Evolutionary conservation across 1,140 invertebrate species (phyloP), one percentile per base, ranked within the genome.

Genomic region (Drepana arcuata): DNA sequence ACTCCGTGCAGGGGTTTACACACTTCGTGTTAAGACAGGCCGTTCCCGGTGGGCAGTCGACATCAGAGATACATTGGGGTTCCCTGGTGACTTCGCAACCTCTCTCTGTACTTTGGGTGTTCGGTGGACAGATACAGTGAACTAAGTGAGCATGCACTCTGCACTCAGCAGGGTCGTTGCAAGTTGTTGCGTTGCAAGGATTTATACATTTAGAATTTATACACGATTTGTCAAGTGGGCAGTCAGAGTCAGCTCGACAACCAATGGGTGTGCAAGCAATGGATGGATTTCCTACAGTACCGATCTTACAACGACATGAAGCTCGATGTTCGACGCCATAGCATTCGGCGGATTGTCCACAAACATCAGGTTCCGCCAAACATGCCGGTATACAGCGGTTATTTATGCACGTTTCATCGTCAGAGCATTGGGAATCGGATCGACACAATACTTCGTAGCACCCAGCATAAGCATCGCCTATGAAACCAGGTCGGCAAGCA

Each of bases 21-120:
- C 95, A 97, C 43, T 90, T 87, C 7, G 87, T 86, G 27, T 92
- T 87, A 36, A 96, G 89, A 62, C 95, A 97, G 0, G 92, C 93
- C 3, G 88, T 89, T 54, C 92, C 91, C 3, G 88, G 88, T 45
- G 93, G 92, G 74, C 95, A 97, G 27, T 96, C 93, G 1, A 85
- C 84, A 59, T 97, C 95, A 13, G 86, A 86, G 56, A 86, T 85
- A 61, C 95, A 97, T 48, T 87, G 87, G 23, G 84, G 80, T 51
- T 84, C 82, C 30, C 70, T 81, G 55, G 84, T 83, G 73, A 85
- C 84, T 29, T 87, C 81, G 61, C 94, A 95, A 18, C 91, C 91
- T 12, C 72, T 69, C 25, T 87, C 78, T 50, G 93, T 88, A 31
- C 90, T 90, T 13, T 89, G 83, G 28, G 88, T 93, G 14, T 93